Base-by-base conservation (phyloP, 2,888 invertebrate species). In the Frankliniella fusca region DNA sequence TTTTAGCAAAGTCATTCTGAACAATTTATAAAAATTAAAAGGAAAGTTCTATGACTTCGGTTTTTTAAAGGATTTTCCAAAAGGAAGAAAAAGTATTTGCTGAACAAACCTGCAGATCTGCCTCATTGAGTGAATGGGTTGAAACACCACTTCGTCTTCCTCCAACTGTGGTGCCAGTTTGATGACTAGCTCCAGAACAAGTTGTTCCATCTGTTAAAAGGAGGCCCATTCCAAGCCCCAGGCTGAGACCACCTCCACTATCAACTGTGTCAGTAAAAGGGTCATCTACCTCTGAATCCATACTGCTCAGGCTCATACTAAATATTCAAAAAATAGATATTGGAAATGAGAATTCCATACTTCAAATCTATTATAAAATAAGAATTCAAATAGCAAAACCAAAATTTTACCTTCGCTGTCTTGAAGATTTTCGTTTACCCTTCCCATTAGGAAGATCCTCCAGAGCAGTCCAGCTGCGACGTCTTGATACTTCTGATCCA, bases 391-490 rank as follows among this genome's bases (percentile, higher is more conserved):
- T 70, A 80, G 81, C 27, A 81, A 76, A 81, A 83, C 61, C 70
- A 20, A 80, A 81, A 76, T 27, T 81, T 84, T 88, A 91, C 91
- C 90, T 91, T 85, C 91, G 88, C 86, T 91, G 91, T 38, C 90
- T 87, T 49, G 86, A 86, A 50, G 86, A 83, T 85, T 89, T 90
- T 80, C 90, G 89, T 85, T 91, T 91, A 81, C 89, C 90, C 84
- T 90, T 90, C 85, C 90, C 89, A 84, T 90, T 90, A 15, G 90
- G 90, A 81, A 91, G 89, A 86, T 93, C 93, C 87, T 95, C 95
- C 83, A 95, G 90, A n/a, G 95, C 95, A 9, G 95, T 95, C 96
- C 96, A 96, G 84, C 95, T 95, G 87, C 95, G 92, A 85, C 96
- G 90, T 3, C 94, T 90, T 91, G 86, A 91, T 90, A 9, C 88